phyloP scores from a whole-genome alignment of 2,113 vertebrate genomes.

The Embiotoca jacksoni region DNA sequence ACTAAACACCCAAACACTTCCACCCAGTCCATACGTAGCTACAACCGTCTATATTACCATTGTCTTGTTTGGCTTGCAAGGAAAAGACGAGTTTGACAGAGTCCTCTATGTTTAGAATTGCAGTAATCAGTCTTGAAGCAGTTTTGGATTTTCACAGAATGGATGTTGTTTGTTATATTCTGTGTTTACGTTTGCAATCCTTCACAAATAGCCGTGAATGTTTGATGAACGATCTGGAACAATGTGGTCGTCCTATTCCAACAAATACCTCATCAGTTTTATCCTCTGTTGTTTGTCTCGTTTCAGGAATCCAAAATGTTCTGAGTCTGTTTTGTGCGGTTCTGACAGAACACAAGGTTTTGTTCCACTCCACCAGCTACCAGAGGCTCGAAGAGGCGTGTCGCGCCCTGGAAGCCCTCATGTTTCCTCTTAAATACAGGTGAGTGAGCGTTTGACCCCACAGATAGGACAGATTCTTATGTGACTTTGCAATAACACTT shows the following conservation, averaged over 20 bases:
- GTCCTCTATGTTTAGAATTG: slow-evolving; percentile 3
- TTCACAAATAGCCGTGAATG: slow-evolving; percentile 33
- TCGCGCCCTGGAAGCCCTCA: slow-evolving; percentile 94
- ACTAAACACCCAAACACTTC: neutral
- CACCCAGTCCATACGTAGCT: neutral
- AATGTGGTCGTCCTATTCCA: slow-evolving; percentile 44
- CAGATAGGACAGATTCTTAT: neutral
- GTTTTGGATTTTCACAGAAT: neutral
- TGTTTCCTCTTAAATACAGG: slow-evolving; percentile 99
- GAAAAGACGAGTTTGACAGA: neutral
- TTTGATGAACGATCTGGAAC: slow-evolving; percentile 53
- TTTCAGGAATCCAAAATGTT: slow-evolving; percentile 96
- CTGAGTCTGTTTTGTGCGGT: slow-evolving; percentile 96
- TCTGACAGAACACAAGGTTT: slow-evolving; percentile 97
- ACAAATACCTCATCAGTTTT: slow-evolving; percentile 50
- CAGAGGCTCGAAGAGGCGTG: slow-evolving; percentile 96
- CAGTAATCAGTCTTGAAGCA: slow-evolving; percentile 12
- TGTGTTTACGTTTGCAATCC: slow-evolving; percentile 24
- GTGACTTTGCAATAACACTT: slow-evolving; percentile 29
- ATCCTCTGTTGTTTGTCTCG: slow-evolving; percentile 58
- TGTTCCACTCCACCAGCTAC: slow-evolving; percentile 98
- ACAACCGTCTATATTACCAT: neutral
- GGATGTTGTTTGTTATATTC: slow-evolving; percentile 40
- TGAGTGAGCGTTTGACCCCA: slow-evolving; percentile 78
- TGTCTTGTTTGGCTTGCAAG: neutral